phyloP scores from a whole-genome alignment of 92 coral and sea anemone species.

The Heliopora coerulea region DNA sequence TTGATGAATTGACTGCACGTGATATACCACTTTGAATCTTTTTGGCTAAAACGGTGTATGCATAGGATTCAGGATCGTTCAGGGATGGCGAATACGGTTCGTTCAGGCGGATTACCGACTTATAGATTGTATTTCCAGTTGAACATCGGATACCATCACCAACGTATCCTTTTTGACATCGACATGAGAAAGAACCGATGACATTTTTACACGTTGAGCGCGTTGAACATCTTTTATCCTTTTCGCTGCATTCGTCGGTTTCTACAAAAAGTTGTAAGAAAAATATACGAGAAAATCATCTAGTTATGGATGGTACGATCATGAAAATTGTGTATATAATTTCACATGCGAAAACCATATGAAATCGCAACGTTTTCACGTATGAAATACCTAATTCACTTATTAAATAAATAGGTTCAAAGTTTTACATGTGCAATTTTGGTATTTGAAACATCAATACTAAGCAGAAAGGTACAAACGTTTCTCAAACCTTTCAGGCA shows the following conservation, averaged over 20 bases:
- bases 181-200: conserved; percentile 28
- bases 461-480: no score
- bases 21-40: conserved; percentile 26
- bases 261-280: no score
- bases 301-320: no score
- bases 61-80: conserved; percentile 21
- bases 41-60: conserved; percentile 10
- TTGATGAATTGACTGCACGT: neutral
- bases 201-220: conserved; percentile 6
- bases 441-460: no score
- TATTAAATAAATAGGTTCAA: no score
- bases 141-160: conserved; percentile 19
- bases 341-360: no score
- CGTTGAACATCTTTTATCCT: conserved; percentile 13
- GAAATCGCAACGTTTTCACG: no score
- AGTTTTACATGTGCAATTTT: no score
- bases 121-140: conserved; percentile 19
- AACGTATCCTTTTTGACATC: conserved; percentile 30
- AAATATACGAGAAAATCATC: no score
- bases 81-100: conserved; percentile 22
- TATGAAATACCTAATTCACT: no score
- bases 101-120: conserved; percentile 11
- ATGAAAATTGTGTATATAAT: no score
- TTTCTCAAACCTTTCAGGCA: no score
- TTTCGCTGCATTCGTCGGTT: conserved; percentile 11